These are phyloP conservation scores for Tetraodon nigroviridis DNA, from an alignment of 2,113 vertebrate species.

Conservation along the genomic window DNA sequence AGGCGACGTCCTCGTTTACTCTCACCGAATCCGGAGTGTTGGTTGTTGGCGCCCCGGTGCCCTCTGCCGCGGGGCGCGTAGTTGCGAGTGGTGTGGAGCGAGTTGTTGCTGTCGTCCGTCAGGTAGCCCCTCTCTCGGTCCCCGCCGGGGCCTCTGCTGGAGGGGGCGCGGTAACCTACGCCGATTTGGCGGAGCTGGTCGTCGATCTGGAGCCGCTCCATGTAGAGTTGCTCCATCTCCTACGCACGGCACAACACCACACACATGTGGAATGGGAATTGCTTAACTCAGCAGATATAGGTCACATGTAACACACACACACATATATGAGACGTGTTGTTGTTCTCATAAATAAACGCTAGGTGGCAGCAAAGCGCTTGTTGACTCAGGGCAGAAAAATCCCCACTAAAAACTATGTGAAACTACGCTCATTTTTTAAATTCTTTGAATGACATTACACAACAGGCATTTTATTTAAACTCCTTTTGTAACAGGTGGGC, in stretches of 20 bases:
- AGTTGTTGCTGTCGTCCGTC: constrained; percentile 83
- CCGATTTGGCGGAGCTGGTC: constrained; percentile 90
- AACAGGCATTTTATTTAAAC: no score
- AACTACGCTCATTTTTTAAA: no score
- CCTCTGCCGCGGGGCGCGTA: constrained; percentile 84
- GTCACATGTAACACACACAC: not conserved
- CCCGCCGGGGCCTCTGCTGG: constrained; percentile 42
- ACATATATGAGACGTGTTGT: not conserved
- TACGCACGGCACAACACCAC: constrained; percentile 27
- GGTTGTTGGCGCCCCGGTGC: constrained; percentile 72
- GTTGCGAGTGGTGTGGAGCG: constrained; percentile 78
- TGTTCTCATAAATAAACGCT: no score
- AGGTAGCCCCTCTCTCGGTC: constrained; percentile 81
- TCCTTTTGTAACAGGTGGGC: not conserved
- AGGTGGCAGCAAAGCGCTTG: no score
- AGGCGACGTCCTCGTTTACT: not conserved
- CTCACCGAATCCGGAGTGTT: constrained; percentile 82
- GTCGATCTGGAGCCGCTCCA: constrained; percentile 87
- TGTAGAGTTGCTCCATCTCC: constrained; percentile 88
- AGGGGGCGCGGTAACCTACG: constrained; percentile 78
- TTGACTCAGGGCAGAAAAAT: no score
- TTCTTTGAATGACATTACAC: no score
- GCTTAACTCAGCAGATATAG: no score
- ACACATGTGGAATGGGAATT: not conserved
- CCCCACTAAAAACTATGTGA: no score